Conservation (phyloP, 1,140 invertebrate species). For the Diorhabda elongata region DNA sequence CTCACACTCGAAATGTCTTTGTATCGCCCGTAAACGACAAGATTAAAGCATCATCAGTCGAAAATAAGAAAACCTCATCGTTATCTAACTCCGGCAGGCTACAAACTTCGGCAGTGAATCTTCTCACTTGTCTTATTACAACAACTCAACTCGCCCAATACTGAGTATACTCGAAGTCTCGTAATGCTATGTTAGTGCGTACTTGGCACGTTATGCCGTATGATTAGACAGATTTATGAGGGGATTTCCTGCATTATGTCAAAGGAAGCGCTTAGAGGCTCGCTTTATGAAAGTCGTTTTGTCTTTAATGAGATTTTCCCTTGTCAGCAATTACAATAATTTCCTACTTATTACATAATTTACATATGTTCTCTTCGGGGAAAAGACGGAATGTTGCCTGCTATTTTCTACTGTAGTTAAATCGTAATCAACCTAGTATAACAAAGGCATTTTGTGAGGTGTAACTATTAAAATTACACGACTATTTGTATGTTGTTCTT, state of each 20-base stretch:
- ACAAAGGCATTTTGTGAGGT: too few species aligned
- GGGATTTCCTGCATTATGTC: conserved; percentile 40
- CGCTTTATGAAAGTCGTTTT: conserved; percentile 30
- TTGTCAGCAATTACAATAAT: conserved; percentile 32
- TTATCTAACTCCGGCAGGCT: conserved; percentile 40
- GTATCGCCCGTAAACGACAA: conserved; percentile 7
- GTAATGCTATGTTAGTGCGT: conserved; percentile 43
- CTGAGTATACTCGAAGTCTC: conserved; percentile 28
- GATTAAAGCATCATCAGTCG: conserved; percentile 18
- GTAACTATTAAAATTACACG: too few species aligned
- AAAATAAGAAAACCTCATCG: conserved; percentile 39
- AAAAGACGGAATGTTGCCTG: not conserved
- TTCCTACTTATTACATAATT: conserved; percentile 34
- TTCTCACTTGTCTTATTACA: conserved; percentile 40
- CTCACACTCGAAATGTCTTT: not conserved
- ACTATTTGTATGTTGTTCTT: too few species aligned
- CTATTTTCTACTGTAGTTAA: conserved; percentile 1
- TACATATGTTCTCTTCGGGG: conserved; percentile 30
- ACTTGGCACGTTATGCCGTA: conserved; percentile 43
- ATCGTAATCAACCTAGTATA: not conserved
- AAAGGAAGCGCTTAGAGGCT: conserved; percentile 31
- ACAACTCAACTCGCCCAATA: conserved; percentile 25
- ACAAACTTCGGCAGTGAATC: conserved; percentile 42
- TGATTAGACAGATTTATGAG: conserved; percentile 46
- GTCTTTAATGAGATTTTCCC: conserved; percentile 34